Conservation (phyloP, 1,140 invertebrate species). For the Drosophila seguyi region DNA sequence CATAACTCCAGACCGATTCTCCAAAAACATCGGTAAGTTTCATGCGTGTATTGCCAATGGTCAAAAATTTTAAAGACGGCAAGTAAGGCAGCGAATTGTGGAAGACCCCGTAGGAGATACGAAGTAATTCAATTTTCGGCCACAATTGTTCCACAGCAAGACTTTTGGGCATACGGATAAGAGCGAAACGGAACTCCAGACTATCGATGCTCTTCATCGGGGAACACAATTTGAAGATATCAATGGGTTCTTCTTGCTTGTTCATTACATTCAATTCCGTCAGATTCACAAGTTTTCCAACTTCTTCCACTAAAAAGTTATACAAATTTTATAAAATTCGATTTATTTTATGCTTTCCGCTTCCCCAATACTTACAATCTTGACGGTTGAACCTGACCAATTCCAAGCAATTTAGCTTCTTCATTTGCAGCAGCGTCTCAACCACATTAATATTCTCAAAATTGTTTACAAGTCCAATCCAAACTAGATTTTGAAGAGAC, state of each 20-base stretch:
- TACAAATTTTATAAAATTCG: too few species aligned
- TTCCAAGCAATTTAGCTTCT: neutral
- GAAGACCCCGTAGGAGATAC: neutral
- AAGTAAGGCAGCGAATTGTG: constrained; percentile 4
- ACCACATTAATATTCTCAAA: neutral
- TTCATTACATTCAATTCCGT: too few species aligned
- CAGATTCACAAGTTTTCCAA: too few species aligned
- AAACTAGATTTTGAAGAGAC: neutral
- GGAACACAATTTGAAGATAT: too few species aligned
- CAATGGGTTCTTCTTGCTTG: too few species aligned
- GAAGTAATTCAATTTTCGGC: constrained; percentile 2
- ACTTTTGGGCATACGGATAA: too few species aligned
- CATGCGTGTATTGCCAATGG: neutral
- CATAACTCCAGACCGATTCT: neutral
- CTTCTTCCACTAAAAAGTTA: too few species aligned
- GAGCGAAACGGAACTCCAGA: too few species aligned
- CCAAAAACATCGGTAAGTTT: neutral
- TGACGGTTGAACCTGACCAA: neutral
- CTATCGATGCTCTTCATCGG: too few species aligned
- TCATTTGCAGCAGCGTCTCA: constrained; percentile 1
- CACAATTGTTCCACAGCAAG: neutral
- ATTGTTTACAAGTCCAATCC: neutral
- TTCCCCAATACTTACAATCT: neutral
- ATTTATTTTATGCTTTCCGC: too few species aligned
- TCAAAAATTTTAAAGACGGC: constrained; percentile 2